Percentiles rank a stretch among this genome's conserved stretches.
phyloP scores from a whole-genome alignment of 2,888 invertebrate species.

The Coelinius sp. region DNA sequence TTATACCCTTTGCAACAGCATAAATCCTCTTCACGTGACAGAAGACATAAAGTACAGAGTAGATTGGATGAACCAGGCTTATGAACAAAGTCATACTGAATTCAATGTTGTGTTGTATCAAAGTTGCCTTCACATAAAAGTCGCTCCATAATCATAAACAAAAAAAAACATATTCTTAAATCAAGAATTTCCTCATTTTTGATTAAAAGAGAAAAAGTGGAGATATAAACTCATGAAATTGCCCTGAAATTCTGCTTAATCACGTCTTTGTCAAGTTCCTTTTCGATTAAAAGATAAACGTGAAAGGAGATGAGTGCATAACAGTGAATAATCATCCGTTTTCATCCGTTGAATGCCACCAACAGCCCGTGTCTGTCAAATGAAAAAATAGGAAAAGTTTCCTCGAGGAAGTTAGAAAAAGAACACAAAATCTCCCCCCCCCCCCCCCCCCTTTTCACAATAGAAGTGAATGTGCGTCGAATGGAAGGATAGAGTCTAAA shows the following conservation, averaged over 20 bases:
- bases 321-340: neutral
- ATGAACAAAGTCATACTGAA: neutral
- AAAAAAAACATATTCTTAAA: neutral
- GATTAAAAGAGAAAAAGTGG: neutral
- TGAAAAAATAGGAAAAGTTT: neutral
- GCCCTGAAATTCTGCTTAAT: neutral
- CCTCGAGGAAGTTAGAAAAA: neutral
- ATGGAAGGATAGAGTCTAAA: neutral
- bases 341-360: neutral
- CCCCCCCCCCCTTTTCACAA: neutral
- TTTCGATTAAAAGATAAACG: neutral
- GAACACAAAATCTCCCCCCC: neutral
- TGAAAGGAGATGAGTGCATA: neutral
- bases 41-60: neutral
- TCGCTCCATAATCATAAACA: neutral
- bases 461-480: slow-evolving; percentile 1
- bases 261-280: neutral
- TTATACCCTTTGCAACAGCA: neutral
- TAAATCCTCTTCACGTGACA: neutral
- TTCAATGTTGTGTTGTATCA: neutral
- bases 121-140: neutral
- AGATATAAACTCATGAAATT: neutral
- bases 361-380: neutral
- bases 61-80: neutral
- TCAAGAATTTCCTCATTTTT: neutral